Evolutionary conservation across 2,888 invertebrate species (phyloP).

Genomic region (Cerastis leucographa): DNA sequence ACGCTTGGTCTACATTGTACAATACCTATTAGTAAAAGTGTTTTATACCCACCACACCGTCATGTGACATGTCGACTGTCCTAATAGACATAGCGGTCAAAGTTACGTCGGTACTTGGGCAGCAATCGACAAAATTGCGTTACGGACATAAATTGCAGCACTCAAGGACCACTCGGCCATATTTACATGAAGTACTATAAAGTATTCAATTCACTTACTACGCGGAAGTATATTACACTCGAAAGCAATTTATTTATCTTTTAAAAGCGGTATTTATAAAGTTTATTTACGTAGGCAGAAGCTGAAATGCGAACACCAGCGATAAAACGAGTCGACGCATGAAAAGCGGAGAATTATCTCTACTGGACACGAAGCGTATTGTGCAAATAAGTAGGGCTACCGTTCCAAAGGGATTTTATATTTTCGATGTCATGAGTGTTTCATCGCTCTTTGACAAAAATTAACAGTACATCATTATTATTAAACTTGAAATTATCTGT

Average conservation of each 20-base stretch:
- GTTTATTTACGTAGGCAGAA: conserved; percentile 3
- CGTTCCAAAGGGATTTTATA: not conserved
- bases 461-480: not conserved
- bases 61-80: conserved; percentile 9
- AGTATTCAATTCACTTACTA: conserved; percentile 52
- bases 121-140: conserved; percentile 56
- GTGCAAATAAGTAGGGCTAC: conserved; percentile 44
- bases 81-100: not conserved
- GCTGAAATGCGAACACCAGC: conserved; percentile 7
- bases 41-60: not conserved
- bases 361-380: conserved; percentile 19
- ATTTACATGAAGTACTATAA: conserved; percentile 53
- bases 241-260: conserved; percentile 32
- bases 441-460: not conserved
- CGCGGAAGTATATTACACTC: conserved; percentile 33
- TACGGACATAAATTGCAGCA: conserved; percentile 50
- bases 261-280: conserved; percentile 20
- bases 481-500: not conserved
- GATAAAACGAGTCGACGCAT: not conserved
- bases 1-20: not conserved
- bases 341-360: conserved; percentile 27
- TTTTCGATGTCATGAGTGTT: not conserved
- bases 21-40: conserved; percentile 30
- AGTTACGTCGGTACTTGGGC: conserved; percentile 32
- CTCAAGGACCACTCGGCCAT: conserved; percentile 46